Base-by-base conservation (phyloP, 2,888 invertebrate species). In the Andrena chrysosceles region DNA sequence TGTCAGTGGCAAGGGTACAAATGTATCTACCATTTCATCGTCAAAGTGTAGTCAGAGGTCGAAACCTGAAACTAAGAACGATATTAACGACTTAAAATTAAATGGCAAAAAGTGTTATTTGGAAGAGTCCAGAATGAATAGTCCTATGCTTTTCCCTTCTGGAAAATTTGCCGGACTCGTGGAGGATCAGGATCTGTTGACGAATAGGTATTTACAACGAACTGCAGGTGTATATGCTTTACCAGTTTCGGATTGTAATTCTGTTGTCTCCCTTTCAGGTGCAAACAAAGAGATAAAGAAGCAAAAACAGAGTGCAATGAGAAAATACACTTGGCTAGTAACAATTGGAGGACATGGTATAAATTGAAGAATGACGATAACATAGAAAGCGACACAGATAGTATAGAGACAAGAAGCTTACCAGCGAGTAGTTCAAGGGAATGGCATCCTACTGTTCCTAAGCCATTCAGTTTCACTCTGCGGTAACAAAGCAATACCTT, bases 381-480 rank as follows among this genome's bases (percentile, higher is more conserved):
- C 67, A 78, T 85, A 16, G 91, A 92, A 7, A 93, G 91, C 77
- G 92, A 93, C 52, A 88, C 78, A 2, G 94, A 94, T 70, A 93
- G 93, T 71, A 88, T 90, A 16, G 93, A 93, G 76, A 93, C 93
- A 1, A 92, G 92, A 74, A 94, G 93, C 73, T 85, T 93, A 35
- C 92, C 94, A 23, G 90, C 93, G 2, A 86, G 83, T 26, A 91
- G 88, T 81, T 91, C 93, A n/a, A 92, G 92, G 71, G 91, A 91
- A 63, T 93, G 93, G 93, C 91, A 92, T 20, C 92, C 93, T 26
- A 96, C 96, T 0, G 94, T 96, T 75, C 96, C 96, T 0, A 96
- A 96, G 91, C 96, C 96, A 2, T 97, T 96, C 91, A 95, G 95
- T 93, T 96, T 96, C 95, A 96, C 96, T 1, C 95, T 96, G 87